These are phyloP conservation scores for Calonectris borealis DNA, from an alignment of 2,113 vertebrate genomes.

Conservation along the genomic window DNA sequence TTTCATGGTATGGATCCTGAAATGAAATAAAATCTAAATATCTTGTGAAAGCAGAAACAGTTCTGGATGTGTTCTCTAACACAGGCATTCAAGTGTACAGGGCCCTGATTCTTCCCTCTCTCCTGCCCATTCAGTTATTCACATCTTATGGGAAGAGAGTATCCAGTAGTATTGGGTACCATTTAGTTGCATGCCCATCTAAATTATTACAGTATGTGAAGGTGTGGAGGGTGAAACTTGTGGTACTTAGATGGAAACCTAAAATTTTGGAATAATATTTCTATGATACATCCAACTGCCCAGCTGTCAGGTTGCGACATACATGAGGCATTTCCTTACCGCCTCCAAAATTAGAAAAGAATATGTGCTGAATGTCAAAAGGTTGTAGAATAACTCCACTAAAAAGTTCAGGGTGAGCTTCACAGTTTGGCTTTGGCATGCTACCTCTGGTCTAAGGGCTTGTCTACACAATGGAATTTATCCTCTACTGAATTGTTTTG, in stretches of 20 bases:
- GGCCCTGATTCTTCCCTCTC: background rate
- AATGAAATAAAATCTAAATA: background rate
- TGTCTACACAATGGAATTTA: background rate
- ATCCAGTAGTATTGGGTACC: background rate
- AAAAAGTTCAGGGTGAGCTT: background rate
- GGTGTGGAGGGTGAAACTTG: background rate
- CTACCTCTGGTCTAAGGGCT: background rate
- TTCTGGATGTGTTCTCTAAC: background rate
- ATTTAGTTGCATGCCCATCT: background rate
- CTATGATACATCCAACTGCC: background rate
- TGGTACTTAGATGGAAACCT: background rate
- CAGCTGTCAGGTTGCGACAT: background rate
- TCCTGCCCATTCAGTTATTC: background rate
- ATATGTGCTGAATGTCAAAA: background rate
- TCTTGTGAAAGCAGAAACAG: background rate
- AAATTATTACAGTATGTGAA: background rate
- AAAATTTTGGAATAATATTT: background rate
- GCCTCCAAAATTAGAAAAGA: background rate
- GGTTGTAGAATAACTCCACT: background rate
- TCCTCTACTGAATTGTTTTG: background rate
- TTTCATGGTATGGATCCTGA: background rate
- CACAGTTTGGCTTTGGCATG: background rate
- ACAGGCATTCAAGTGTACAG: background rate
- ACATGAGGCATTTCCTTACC: background rate
- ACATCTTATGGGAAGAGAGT: background rate